Evolutionary conservation across 2,113 vertebrate species (phyloP).

Genomic region (Apodemus speciosus): DNA sequence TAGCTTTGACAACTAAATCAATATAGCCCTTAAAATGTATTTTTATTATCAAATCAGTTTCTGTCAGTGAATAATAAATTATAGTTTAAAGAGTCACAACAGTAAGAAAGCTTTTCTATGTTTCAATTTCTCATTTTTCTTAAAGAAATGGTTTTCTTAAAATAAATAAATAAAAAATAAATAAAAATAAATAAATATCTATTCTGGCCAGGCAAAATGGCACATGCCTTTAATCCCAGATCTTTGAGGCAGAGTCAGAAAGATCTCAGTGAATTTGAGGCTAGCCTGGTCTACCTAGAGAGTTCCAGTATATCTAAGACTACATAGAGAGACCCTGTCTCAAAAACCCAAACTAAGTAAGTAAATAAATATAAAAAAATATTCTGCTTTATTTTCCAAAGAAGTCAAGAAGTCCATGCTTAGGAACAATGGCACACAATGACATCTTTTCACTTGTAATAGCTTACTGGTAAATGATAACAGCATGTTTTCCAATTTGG

Average conservation of each 20-base stretch:
- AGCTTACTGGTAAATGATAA: neutral
- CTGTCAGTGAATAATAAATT: neutral
- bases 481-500: conserved; percentile 11
- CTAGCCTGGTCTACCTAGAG: neutral
- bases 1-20: neutral
- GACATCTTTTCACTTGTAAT: neutral
- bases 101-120: neutral
- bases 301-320: neutral
- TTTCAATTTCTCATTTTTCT: neutral
- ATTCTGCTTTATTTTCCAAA: conserved; percentile 9
- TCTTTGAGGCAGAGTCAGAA: neutral
- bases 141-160: neutral
- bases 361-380: neutral
- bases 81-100: neutral
- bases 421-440: neutral
- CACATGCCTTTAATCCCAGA: neutral
- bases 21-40: neutral
- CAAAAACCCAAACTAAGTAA: neutral
- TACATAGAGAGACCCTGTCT: neutral
- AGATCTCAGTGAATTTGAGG: neutral
- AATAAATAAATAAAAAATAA: too few species aligned
- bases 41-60: conserved; percentile 43
- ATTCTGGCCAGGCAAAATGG: neutral
- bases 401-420: neutral
- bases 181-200: too few species aligned